Conservation (phyloP, 2,113 vertebrate genomes). For the Python bivittatus region DNA sequence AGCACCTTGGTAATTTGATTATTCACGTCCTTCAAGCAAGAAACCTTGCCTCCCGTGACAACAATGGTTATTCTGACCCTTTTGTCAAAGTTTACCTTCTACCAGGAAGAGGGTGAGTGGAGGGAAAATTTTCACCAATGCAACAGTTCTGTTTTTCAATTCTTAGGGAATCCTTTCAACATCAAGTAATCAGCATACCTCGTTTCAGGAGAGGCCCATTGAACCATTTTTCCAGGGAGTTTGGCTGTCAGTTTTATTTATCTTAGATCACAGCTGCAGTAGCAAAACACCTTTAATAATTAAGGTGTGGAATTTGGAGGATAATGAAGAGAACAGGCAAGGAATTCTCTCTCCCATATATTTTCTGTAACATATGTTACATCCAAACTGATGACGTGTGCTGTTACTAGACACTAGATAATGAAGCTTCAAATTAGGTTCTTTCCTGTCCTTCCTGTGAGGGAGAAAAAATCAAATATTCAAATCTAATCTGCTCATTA, state of each 20-base stretch:
- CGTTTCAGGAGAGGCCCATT: neutral
- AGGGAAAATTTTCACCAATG: neutral
- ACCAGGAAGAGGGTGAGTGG: conserved; percentile 95
- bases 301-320: too few relatives aligned
- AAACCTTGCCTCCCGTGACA: conserved; percentile 91
- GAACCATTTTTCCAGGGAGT: neutral
- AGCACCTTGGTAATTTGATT: conserved; percentile 93
- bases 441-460: neutral
- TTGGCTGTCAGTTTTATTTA: neutral
- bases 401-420: neutral
- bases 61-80: conserved; percentile 96
- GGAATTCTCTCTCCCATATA: neutral
- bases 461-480: neutral
- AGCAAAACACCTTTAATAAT: too few relatives aligned
- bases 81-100: conserved; percentile 99
- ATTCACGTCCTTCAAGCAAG: conserved; percentile 98
- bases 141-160: neutral
- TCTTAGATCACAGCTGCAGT: neutral
- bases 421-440: neutral
- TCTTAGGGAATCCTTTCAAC: neutral
- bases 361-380: neutral
- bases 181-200: neutral
- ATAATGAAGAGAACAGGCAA: neutral
- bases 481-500: neutral
- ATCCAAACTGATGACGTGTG: neutral